phyloP scores from a whole-genome alignment of 2,797 vertebrate genomes.

The Lacerta viridis region DNA sequence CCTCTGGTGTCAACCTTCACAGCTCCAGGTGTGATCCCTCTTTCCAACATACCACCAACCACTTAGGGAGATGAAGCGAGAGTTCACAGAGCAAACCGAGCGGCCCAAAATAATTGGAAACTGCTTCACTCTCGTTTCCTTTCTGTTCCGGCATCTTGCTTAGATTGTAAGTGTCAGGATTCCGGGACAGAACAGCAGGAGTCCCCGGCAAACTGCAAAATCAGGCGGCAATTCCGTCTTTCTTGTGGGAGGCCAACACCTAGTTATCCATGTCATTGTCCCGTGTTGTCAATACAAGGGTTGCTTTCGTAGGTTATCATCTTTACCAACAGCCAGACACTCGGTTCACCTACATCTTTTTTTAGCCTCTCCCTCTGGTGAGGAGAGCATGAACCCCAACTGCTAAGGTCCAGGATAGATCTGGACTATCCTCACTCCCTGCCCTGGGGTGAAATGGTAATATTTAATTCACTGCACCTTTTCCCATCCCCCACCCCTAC shows the following conservation, averaged over 20 bases:
- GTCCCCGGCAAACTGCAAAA: neutral
- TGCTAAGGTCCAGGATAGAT: neutral
- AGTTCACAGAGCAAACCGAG: constrained; percentile 16
- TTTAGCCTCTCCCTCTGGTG: neutral
- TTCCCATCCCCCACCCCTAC: too few relatives aligned
- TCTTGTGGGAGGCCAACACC: neutral
- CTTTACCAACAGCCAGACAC: neutral
- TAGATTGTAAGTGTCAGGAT: neutral
- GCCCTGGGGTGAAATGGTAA: too few relatives aligned
- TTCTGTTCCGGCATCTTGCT: neutral
- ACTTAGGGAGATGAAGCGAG: neutral
- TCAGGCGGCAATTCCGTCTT: neutral
- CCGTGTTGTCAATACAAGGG: too few relatives aligned
- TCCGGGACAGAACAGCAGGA: neutral
- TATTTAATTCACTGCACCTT: too few relatives aligned
- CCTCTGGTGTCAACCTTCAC: fast-evolving
- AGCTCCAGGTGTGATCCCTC: fast-evolving
- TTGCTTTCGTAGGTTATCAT: too few relatives aligned
- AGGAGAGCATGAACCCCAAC: neutral
- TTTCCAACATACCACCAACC: neutral
- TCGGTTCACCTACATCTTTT: neutral
- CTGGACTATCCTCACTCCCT: too few relatives aligned
- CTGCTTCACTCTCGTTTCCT: neutral
- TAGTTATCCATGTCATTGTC: too few relatives aligned
- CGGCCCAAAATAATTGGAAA: fast-evolving